A percentile compares a stretch with the other conserved stretches of the same genome.
Evolutionary conservation across 2,113 vertebrate genomes (phyloP).

Genomic region (Microtus ochrogaster): DNA sequence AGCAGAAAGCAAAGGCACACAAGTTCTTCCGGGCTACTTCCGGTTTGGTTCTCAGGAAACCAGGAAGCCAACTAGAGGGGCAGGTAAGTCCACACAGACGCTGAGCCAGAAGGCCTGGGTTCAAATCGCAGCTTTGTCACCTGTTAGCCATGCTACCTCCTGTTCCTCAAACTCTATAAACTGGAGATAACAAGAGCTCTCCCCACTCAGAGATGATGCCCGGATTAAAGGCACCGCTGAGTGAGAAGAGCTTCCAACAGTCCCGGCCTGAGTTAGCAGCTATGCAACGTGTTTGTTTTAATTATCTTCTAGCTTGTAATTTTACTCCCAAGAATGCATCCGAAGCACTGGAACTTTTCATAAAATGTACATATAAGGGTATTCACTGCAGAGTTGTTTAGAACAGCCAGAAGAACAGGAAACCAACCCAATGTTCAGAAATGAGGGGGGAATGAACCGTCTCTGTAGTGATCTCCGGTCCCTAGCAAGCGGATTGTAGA

Average conservation of each 20-base stretch:
- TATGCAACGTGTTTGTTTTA: slow-evolving; percentile 50
- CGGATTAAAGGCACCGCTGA: background rate
- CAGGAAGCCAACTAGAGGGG: background rate
- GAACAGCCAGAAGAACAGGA: slow-evolving; percentile 34
- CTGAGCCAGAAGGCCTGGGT: background rate
- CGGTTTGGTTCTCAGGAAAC: background rate
- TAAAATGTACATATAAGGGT: slow-evolving; percentile 55
- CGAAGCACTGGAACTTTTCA: slow-evolving; percentile 34
- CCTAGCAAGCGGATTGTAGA: background rate
- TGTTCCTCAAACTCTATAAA: slow-evolving; percentile 3
- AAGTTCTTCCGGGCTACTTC: background rate
- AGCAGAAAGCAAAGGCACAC: background rate
- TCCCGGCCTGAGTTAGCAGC: slow-evolving; percentile 4
- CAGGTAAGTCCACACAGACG: background rate
- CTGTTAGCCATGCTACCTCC: accelerated
- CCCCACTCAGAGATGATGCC: background rate
- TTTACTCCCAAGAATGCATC: slow-evolving; percentile 49
- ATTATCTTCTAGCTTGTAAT: slow-evolving; percentile 62
- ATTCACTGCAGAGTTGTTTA: slow-evolving; percentile 48
- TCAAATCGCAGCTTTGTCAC: background rate
- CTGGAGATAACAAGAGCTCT: background rate
- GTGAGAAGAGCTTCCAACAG: background rate
- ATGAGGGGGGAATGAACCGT: background rate
- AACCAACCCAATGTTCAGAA: background rate
- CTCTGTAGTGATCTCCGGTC: background rate